Percentiles rank a stretch among this genome's conserved stretches.
Conservation (phyloP, 2,797 vertebrate species). For the Austrolebias charrua region DNA sequence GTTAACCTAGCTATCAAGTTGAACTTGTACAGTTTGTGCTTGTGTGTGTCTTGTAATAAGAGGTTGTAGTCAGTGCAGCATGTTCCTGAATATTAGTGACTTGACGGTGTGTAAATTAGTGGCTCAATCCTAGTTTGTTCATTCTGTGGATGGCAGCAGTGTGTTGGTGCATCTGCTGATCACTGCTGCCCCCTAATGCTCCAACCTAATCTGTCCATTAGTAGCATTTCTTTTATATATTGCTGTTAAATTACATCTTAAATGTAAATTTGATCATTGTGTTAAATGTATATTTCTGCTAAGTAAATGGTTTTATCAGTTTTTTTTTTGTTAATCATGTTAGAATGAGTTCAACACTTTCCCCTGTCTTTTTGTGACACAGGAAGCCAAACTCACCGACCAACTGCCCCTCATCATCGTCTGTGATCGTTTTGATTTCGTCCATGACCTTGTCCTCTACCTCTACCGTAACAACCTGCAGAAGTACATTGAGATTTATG, state of each 20-base stretch:
- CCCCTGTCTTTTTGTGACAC: constrained; percentile 56
- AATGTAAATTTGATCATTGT: not conserved
- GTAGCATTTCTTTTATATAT: too few species aligned
- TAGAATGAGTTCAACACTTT: constrained; percentile 30
- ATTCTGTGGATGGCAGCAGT: constrained; percentile 69
- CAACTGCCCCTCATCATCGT: constrained; percentile 98
- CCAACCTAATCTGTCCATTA: not conserved
- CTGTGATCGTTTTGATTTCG: constrained; percentile 98
- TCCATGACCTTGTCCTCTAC: constrained; percentile 97
- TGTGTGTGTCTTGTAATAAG: constrained; percentile 13
- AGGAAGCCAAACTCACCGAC: constrained; percentile 99
- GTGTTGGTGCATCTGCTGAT: constrained; percentile 11
- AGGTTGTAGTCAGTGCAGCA: constrained; percentile 32
- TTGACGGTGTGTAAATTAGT: too few species aligned
- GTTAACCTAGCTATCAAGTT: not conserved
- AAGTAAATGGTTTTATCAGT: not conserved
- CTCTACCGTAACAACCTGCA: constrained; percentile 98
- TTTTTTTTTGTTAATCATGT: constrained; percentile 1
- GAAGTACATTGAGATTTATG: constrained; percentile 99
- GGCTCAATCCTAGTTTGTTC: constrained; percentile 73
- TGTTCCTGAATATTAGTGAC: constrained; percentile 32
- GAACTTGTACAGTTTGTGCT: constrained; percentile 15
- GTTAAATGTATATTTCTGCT: not conserved
- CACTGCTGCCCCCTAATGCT: constrained; percentile 35
- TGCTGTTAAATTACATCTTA: not conserved